Evolutionary conservation across 2,888 invertebrate genomes (phyloP).

Genomic region (Trachelus stipa): DNA sequence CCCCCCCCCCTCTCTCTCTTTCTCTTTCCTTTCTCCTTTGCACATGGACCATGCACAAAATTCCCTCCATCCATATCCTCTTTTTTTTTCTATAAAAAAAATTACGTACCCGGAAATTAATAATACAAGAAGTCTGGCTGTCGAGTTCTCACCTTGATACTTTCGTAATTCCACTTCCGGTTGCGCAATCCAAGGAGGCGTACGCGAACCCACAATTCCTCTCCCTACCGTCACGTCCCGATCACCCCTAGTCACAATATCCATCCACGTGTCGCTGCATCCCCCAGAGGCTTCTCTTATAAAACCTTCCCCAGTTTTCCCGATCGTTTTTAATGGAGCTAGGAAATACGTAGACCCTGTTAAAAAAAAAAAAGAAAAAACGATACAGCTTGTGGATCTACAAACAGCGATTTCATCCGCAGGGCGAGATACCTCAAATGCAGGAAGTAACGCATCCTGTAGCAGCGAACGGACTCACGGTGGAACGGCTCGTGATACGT

Average conservation of each 20-base stretch:
- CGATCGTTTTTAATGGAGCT: constrained; percentile 32
- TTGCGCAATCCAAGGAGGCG: constrained; percentile 24
- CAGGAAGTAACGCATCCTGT: constrained; percentile 53
- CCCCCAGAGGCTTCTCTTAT: neutral
- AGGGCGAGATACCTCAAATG: constrained; percentile 35
- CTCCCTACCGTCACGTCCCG: neutral
- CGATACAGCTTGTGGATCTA: constrained; percentile 49
- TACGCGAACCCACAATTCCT: constrained; percentile 10
- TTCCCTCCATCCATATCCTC: too few relatives aligned
- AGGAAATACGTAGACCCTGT: neutral
- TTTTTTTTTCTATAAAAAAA: too few relatives aligned
- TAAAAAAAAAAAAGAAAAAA: constrained; percentile 21
- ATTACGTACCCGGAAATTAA: constrained; percentile 13
- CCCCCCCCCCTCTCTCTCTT: neutral
- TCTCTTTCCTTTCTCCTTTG: neutral
- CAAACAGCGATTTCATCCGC: constrained; percentile 22
- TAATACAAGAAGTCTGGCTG: constrained; percentile 12
- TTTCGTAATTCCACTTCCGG: constrained; percentile 28
- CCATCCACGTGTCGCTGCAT: constrained; percentile 22
- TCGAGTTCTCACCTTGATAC: constrained; percentile 20
- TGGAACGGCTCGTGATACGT: too few relatives aligned
- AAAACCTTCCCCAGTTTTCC: constrained; percentile 33
- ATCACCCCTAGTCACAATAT: constrained; percentile 7
- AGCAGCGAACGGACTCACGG: constrained; percentile 2
- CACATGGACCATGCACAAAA: too few relatives aligned